Conservation (phyloP, 2,888 invertebrate species). For the Ecliptopera silaceata region DNA sequence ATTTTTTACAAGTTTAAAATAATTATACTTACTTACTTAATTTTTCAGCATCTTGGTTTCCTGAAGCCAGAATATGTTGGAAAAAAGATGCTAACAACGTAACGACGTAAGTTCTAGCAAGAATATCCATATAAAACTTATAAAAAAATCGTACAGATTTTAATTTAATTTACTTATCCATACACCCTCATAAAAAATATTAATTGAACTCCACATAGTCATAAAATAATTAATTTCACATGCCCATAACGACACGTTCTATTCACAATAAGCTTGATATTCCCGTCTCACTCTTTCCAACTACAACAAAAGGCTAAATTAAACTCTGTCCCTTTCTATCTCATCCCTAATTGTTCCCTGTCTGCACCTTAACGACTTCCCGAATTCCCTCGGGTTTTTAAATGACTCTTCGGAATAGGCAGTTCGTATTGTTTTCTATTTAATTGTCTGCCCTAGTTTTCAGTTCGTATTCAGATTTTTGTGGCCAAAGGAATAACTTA, state of each 20-base stretch:
- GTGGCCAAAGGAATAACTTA: too few relatives aligned
- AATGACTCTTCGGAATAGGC: slow-evolving; percentile 47
- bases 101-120: too few relatives aligned
- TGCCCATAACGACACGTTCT: slow-evolving; percentile 2
- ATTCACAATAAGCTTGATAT: slow-evolving; percentile 11
- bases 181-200: neutral
- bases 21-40: too few relatives aligned
- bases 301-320: slow-evolving; percentile 44
- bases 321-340: slow-evolving; percentile 50
- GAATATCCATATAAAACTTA: too few relatives aligned
- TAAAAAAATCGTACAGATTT: too few relatives aligned
- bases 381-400: slow-evolving; percentile 66
- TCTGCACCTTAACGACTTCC: slow-evolving; percentile 73
- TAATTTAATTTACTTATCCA: too few relatives aligned
- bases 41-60: too few relatives aligned
- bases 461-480: neutral
- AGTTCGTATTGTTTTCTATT: slow-evolving; percentile 43
- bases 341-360: slow-evolving; percentile 71
- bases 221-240: neutral
- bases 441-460: slow-evolving; percentile 32
- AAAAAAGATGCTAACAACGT: too few relatives aligned
- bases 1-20: too few relatives aligned
- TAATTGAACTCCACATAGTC: too few relatives aligned
- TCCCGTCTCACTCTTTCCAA: slow-evolving; percentile 24
- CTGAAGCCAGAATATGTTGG: too few relatives aligned